Evolutionary conservation across 2,888 invertebrate genomes (phyloP).

Genomic region (Diachrysia chrysitis): DNA sequence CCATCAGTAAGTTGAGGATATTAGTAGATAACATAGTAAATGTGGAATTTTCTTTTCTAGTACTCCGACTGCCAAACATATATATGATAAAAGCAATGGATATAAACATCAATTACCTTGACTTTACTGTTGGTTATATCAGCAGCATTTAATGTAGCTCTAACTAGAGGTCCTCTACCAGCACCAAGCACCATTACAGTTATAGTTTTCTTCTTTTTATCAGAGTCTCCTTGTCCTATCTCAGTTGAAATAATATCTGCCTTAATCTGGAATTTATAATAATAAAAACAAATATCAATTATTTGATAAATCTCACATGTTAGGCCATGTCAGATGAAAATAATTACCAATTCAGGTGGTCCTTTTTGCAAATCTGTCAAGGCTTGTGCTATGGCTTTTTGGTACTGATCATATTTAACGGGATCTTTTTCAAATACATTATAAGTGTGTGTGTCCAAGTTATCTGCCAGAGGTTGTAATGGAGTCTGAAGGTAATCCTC

Average conservation of each 20-base stretch:
- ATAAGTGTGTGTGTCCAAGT: conserved; percentile 98
- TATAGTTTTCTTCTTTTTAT: conserved; percentile 68
- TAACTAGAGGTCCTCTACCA: conserved; percentile 98
- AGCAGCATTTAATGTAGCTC: conserved; percentile 95
- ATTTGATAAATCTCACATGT: background rate
- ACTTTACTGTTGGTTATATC: conserved; percentile 92
- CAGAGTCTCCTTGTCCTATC: conserved; percentile 67
- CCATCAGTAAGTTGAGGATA: no score
- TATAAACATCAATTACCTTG: conserved; percentile 78
- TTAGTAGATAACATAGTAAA: no score
- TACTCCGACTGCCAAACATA: no score
- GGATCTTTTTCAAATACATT: conserved; percentile 99
- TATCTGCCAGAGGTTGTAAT: conserved; percentile 97
- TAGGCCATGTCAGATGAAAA: background rate
- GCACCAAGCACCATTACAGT: conserved; percentile 97
- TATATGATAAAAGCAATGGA: no score
- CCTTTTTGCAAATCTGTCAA: conserved; percentile 89
- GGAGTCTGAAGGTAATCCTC: conserved; percentile 98
- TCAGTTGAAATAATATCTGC: conserved; percentile 34
- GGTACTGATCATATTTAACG: conserved; percentile 97
- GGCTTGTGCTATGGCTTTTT: conserved; percentile 93
- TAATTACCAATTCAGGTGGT: conserved; percentile 50
- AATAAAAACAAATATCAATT: background rate
- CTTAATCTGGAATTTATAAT: conserved; percentile 18
- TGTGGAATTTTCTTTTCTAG: no score